Evolutionary conservation across 2,888 invertebrate species (phyloP).

Genomic region (Rhagophthalmus giganteus): DNA sequence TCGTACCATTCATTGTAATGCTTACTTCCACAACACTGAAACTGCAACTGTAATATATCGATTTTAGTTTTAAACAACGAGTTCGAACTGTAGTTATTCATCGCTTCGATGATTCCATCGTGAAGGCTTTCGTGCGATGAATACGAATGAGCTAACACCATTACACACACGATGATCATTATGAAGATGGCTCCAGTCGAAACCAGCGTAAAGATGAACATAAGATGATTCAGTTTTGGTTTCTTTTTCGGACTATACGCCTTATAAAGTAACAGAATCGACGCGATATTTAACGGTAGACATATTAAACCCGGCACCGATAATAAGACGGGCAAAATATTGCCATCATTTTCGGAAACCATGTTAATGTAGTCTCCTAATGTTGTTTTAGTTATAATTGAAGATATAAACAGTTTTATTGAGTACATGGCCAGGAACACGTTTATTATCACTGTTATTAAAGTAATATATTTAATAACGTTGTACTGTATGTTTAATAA

Average conservation of each 20-base stretch:
- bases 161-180: slow-evolving; percentile 35
- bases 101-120: slow-evolving; percentile 62
- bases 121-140: slow-evolving; percentile 42
- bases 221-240: slow-evolving; percentile 37
- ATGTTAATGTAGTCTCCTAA: slow-evolving; percentile 51
- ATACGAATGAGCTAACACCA: slow-evolving; percentile 43
- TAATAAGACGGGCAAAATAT: slow-evolving; percentile 41
- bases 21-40: slow-evolving; percentile 66
- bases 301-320: slow-evolving; percentile 41
- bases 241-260: slow-evolving; percentile 38
- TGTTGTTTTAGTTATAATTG: slow-evolving; percentile 41
- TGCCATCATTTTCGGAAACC: slow-evolving; percentile 48
- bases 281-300: slow-evolving; percentile 39
- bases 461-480: slow-evolving; percentile 41
- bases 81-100: slow-evolving; percentile 61
- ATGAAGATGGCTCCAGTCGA: slow-evolving; percentile 11
- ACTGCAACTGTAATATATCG: slow-evolving; percentile 63
- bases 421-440: slow-evolving; percentile 39
- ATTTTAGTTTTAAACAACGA: slow-evolving; percentile 60
- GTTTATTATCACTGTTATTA: slow-evolving; percentile 25
- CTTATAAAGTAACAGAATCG: slow-evolving; percentile 39
- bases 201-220: slow-evolving; percentile 39
- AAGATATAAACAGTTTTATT: slow-evolving; percentile 39
- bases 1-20: slow-evolving; percentile 66
- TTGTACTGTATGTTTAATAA: slow-evolving; percentile 39